Evolutionary conservation across 2,113 vertebrate genomes (phyloP), one percentile per base, ranked within the genome.

Genomic region (Pygoscelis adeliae): DNA sequence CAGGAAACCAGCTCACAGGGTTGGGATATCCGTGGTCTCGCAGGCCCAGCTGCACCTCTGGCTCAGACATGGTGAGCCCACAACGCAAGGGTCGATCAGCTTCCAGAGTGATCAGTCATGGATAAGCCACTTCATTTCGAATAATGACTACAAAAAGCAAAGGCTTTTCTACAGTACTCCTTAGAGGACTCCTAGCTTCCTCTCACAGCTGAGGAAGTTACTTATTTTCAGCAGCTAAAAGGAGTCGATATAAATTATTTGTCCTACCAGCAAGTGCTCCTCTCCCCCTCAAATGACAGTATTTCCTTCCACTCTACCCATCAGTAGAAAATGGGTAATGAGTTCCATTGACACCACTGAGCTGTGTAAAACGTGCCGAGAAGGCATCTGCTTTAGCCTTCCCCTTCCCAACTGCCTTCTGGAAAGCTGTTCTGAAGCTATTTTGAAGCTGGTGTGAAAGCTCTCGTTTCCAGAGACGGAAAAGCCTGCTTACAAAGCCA

Each of bases 1-100:
- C 40, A 52, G 66, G 32, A 84, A 40, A 19, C 9, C 49, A 53
- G n/a, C 58, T 88, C 82, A 30, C 32, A 62, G 63, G 15, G 32
- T 0, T 88, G 85, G 26, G 49, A 53, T 27, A 65, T 4, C 26
- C 2, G 0, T 1, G 23, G 7, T 26, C 49, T 70, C 47, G 0
- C 30, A 46, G 67, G 53, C 61, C 38, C 83, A 74, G 87, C 36
- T 49, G 49, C 26, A 38, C 0, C 42, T 36, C 53, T 8, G 2
- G 47, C 73, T 69, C 8, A 3, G 40, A 23, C 22, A 29, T 0
- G 0, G 44, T 0, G 5, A 93, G 55, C 42, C 17, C 72, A 47
- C 53, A 34, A 16, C 0, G 0, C 58, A 18, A 12, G 44, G 52
- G 22, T 17, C 8, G 2, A n/a, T 27, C 42, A 50, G 66, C 59